phyloP scores from a whole-genome alignment of 2,113 vertebrate genomes.

The Anhinga anhinga region DNA sequence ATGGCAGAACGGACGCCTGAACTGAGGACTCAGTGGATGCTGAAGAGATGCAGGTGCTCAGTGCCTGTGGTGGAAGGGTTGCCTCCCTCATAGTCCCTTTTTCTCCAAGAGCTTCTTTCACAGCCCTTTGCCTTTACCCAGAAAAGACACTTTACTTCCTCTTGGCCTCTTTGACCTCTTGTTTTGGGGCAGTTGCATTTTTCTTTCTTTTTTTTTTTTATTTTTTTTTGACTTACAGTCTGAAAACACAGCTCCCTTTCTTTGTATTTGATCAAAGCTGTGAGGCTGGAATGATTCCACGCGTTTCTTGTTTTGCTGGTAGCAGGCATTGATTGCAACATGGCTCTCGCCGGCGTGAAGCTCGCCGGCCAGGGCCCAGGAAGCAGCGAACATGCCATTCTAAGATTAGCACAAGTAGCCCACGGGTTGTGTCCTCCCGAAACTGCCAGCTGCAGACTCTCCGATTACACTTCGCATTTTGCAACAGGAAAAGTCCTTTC shows the following conservation, averaged over 20 bases:
- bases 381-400: conserved; percentile 56
- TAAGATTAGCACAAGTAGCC: conserved; percentile 73
- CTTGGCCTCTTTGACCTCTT: not conserved
- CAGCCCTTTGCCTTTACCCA: not conserved
- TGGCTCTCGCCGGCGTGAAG: not conserved
- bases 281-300: not conserved
- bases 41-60: not conserved
- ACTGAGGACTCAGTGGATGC: not conserved
- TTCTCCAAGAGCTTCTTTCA: not conserved
- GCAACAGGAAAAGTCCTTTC: not conserved
- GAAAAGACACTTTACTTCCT: conserved; percentile 9
- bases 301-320: not conserved
- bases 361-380: not conserved
- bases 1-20: not conserved
- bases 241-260: conserved; percentile 22
- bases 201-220: not conserved
- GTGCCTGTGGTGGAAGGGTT: not conserved
- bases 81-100: not conserved
- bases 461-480: not conserved
- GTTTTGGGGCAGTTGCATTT: not conserved
- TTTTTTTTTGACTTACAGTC: not conserved
- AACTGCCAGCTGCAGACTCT: conserved; percentile 63
- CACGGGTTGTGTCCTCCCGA: conserved; percentile 1
- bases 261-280: not conserved
- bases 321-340: not conserved